Conservation (phyloP, 1,140 invertebrate genomes). For the Maniola jurtina region DNA sequence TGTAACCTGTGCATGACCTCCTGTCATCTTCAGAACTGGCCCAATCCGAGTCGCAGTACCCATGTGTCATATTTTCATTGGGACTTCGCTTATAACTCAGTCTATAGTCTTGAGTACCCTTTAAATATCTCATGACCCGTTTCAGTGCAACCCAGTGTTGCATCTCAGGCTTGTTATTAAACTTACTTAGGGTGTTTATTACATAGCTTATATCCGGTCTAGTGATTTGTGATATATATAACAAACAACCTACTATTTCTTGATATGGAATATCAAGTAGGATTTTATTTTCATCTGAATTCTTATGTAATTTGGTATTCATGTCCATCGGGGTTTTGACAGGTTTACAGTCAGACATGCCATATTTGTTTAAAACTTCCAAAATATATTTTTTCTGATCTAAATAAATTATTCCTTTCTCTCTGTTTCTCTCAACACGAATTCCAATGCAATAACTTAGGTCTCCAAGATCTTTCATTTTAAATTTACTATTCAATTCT, state of each 20-base stretch:
- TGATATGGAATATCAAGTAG: constrained; percentile 24
- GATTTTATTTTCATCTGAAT: background rate
- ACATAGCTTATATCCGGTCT: constrained; percentile 33
- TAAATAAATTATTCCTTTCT: constrained; percentile 31
- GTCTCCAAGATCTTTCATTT: constrained; percentile 41
- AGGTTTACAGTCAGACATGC: constrained; percentile 37
- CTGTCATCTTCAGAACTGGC: constrained; percentile 38
- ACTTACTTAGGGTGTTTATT: constrained; percentile 29
- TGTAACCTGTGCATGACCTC: constrained; percentile 41
- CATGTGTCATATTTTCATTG: constrained; percentile 34
- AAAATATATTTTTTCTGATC: constrained; percentile 38
- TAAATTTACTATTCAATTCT: constrained; percentile 27
- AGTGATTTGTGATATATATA: constrained; percentile 29
- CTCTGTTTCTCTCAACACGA: constrained; percentile 38
- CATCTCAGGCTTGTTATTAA: constrained; percentile 30
- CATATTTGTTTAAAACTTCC: constrained; percentile 37
- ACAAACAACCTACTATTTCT: constrained; percentile 27
- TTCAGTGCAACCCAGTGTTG: constrained; percentile 32
- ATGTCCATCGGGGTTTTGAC: constrained; percentile 33
- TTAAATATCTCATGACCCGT: constrained; percentile 38
- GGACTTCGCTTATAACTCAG: constrained; percentile 45
- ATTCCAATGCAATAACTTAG: constrained; percentile 35
- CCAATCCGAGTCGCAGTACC: constrained; percentile 65
- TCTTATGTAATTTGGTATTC: constrained; percentile 49
- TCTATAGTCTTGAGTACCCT: constrained; percentile 38